Base-by-base conservation (phyloP, 2,797 vertebrate species). In the Strix occidentalis region DNA sequence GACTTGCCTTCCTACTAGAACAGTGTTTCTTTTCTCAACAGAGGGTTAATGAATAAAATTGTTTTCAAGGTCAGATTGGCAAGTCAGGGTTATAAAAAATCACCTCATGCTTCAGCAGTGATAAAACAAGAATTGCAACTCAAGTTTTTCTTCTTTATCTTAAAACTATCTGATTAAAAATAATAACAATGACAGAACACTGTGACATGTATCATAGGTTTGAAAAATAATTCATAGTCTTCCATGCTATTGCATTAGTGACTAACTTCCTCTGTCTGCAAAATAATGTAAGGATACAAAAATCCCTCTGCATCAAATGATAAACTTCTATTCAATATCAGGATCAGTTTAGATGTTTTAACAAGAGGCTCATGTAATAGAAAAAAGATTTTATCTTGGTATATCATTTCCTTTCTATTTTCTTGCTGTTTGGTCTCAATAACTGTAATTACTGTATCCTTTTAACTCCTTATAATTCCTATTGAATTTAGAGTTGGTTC, bases 11-110 rank as follows among this genome's bases (percentile, higher is more conserved):
- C 41, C 28, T 77, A 61, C 20, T 56, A 72, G 25, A 82, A 56
- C 45, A 48, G 26, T 79, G 66, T 76, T 86, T 82, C 53, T 94
- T 84, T 80, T 90, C 64, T 89, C 87, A 90, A 72, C 43, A 92
- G 46, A 76, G 53, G 29, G 91, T 87, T 97, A 96, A 97, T 83
- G 84, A 81, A 93, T 69, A 86, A 92, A 95, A 74, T 66, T 82
- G 16, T 75, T 90, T 96, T 93, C 89, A 93, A 96, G 76, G 86
- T 92, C 89, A 96, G 33, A 88, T 75, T 94, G 77, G 51, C 65
- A 94, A 96, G 37, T 84, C 78, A 90, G 58, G 31, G 41, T 91
- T 87, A 79, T 94, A 83, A 96, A 93, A 94, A 87, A 80, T 71
- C 69, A 79, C 72, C 54, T 89, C 90, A 88, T 85, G 57, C 76